Conservation (phyloP, 2,113 vertebrate genomes). For the Opisthocomus hoazin region DNA sequence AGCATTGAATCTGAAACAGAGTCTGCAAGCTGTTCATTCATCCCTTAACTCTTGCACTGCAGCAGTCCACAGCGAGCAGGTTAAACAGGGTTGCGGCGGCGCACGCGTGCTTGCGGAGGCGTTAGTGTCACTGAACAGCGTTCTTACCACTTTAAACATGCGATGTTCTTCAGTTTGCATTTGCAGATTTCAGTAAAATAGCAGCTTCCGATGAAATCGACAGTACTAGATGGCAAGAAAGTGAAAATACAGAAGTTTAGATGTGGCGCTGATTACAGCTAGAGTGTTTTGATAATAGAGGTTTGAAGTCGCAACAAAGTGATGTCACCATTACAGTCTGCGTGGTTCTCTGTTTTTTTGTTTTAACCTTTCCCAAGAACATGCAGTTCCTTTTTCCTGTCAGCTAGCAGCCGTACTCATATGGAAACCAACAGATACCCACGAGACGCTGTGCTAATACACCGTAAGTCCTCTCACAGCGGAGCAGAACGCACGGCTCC, state of each 20-base stretch:
- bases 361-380: background rate
- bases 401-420: background rate
- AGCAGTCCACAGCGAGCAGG: background rate
- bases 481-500: no score
- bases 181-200: slow-evolving; percentile 93
- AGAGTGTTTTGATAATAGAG: accelerated
- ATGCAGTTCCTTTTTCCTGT: accelerated
- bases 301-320: accelerated
- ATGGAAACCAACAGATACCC: background rate
- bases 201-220: slow-evolving; percentile 94
- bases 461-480: accelerated
- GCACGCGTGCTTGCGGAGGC: background rate
- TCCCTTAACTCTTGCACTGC: background rate
- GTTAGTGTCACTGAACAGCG: accelerated
- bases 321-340: accelerated
- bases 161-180: slow-evolving; percentile 94
- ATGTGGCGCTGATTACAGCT: accelerated
- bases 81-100: accelerated
- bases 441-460: accelerated
- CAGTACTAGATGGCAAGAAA: slow-evolving; percentile 73
- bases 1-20: background rate
- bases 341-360: background rate
- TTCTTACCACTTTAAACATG: slow-evolving; percentile 91
- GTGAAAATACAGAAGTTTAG: background rate
- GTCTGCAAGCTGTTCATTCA: background rate